phyloP scores from a whole-genome alignment of 2,797 vertebrate species.

The Schizopygopsis pylzovi region DNA sequence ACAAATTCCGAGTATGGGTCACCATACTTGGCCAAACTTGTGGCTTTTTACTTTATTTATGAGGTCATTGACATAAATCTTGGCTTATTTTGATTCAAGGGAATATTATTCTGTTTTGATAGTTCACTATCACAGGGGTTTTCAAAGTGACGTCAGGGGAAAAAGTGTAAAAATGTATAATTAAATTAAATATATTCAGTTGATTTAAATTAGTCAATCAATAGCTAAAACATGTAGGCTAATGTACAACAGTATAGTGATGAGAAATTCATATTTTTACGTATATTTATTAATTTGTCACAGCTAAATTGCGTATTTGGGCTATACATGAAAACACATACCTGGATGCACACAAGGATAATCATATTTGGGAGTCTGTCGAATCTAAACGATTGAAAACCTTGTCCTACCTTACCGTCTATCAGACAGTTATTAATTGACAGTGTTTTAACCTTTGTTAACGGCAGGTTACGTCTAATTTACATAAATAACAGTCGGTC shows the following conservation, averaged over 20 bases:
- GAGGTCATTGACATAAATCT: not conserved
- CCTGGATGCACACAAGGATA: not conserved
- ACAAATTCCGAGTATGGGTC: too few relatives aligned
- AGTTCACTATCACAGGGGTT: not conserved
- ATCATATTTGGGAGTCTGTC: not conserved
- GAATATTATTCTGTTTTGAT: not conserved
- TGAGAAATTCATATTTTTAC: not conserved
- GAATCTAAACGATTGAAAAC: not conserved
- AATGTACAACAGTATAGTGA: not conserved
- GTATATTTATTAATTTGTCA: not conserved
- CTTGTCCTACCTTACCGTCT: not conserved
- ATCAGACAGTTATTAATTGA: not conserved
- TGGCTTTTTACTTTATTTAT: not conserved
- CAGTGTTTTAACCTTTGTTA: not conserved
- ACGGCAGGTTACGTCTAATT: not conserved
- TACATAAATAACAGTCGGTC: constrained; percentile 4
- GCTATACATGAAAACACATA: not conserved
- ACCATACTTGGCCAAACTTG: not conserved
- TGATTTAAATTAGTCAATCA: not conserved
- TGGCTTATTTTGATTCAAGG: not conserved
- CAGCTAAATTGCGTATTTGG: not conserved
- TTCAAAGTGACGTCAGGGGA: not conserved
- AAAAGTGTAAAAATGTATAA: not conserved
- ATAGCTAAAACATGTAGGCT: not conserved
- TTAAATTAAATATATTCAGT: not conserved